Percentiles rank a stretch among this genome's conserved stretches.
These are phyloP conservation scores for Typhlomys cinereus DNA, from an alignment of 2,113 vertebrate species.

Conservation along the genomic window DNA sequence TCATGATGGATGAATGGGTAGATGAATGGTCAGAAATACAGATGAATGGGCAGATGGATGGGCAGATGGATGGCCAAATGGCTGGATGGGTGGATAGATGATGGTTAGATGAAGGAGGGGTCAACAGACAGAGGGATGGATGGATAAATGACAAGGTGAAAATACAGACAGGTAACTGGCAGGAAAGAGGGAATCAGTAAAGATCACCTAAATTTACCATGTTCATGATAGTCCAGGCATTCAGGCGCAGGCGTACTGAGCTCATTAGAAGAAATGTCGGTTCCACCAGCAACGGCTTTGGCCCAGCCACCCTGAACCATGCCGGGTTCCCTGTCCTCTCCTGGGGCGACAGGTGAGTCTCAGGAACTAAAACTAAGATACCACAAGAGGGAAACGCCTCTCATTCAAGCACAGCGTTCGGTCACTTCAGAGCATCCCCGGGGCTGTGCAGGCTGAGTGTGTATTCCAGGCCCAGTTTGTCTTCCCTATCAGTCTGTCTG, in stretches of 20 bases:
- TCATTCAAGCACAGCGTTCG: background rate
- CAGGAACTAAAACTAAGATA: background rate
- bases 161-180: too few relatives aligned
- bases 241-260: fast-evolving
- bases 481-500: background rate
- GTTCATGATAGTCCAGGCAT: fast-evolving
- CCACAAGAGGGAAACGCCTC: background rate
- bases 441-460: too few relatives aligned
- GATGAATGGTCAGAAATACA: too few relatives aligned
- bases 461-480: background rate
- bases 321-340: background rate
- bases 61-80: too few relatives aligned
- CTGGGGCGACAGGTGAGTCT: background rate
- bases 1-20: too few relatives aligned
- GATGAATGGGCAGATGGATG: too few relatives aligned
- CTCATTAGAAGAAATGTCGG: fast-evolving
- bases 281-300: background rate
- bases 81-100: too few relatives aligned
- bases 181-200: fast-evolving
- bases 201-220: fast-evolving
- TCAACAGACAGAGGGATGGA: too few relatives aligned
- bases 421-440: background rate
- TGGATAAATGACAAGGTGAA: background rate
- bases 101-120: too few relatives aligned
- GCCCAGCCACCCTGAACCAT: fast-evolving